Evolutionary conservation across 2,888 invertebrate genomes (phyloP).

Genomic region (Cephus runcator): DNA sequence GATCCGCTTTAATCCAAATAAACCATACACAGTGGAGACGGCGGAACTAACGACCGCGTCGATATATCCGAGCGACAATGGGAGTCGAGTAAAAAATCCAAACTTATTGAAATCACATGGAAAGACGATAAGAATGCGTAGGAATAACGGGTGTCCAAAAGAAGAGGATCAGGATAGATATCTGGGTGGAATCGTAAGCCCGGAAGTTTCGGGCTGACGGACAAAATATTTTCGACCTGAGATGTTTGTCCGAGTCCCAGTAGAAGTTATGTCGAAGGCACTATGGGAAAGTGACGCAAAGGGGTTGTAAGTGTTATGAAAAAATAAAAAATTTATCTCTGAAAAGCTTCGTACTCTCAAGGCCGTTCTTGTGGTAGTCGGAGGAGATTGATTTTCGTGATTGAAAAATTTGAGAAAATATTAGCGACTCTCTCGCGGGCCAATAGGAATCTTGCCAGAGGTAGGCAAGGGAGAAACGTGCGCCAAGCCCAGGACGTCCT

Average conservation of each 20-base stretch:
- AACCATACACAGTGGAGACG: slow-evolving; percentile 39
- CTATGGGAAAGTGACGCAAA: slow-evolving; percentile 2
- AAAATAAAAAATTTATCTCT: slow-evolving; percentile 46
- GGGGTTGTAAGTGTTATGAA: not conserved
- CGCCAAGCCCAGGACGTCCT: slow-evolving; percentile 56
- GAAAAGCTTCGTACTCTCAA: slow-evolving; percentile 6
- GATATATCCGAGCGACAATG: not conserved
- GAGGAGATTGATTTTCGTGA: not conserved
- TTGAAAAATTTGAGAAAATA: slow-evolving; percentile 37
- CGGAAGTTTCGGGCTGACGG: slow-evolving; percentile 18
- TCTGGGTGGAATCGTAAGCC: too few species aligned
- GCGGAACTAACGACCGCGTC: slow-evolving; percentile 1
- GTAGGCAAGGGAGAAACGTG: slow-evolving; percentile 44
- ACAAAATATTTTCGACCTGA: slow-evolving; percentile 37
- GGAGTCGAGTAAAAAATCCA: too few species aligned
- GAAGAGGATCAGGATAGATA: too few species aligned
- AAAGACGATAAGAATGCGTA: too few species aligned
- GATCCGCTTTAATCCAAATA: slow-evolving; percentile 60
- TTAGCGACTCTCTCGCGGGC: slow-evolving; percentile 18
- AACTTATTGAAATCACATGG: too few species aligned
- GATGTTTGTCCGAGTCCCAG: slow-evolving; percentile 43
- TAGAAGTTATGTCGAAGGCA: slow-evolving; percentile 32
- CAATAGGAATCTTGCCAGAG: slow-evolving; percentile 31
- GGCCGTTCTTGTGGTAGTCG: not conserved
- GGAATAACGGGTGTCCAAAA: too few species aligned